phyloP scores from a whole-genome alignment of 1,140 invertebrate genomes.

The Procambarus virginalis region DNA sequence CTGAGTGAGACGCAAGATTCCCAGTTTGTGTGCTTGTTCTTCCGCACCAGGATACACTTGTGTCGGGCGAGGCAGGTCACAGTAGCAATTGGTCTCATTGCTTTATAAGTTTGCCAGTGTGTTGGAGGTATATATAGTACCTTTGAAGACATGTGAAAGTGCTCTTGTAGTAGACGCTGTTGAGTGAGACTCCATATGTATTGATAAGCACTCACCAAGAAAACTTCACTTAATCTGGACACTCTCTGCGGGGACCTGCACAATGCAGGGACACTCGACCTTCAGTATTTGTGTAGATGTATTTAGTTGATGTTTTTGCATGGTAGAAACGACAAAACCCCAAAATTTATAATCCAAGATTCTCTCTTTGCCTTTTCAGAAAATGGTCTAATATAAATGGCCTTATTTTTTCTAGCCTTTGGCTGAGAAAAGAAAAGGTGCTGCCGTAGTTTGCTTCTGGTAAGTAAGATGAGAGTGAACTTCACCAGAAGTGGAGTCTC shows the following conservation, averaged over 20 bases:
- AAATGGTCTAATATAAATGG: slow-evolving; percentile 68
- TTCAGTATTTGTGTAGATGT: slow-evolving; percentile 1
- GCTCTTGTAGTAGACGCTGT: background rate
- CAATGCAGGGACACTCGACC: background rate
- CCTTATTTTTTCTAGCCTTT: slow-evolving; percentile 65
- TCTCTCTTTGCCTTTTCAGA: slow-evolving; percentile 69
- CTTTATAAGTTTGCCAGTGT: background rate
- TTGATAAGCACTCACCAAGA: slow-evolving; percentile 8
- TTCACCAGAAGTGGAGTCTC: slow-evolving; percentile 48
- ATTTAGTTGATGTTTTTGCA: slow-evolving; percentile 1
- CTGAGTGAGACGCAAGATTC: background rate
- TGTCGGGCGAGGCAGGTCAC: background rate
- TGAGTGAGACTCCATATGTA: slow-evolving; percentile 32
- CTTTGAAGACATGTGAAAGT: background rate
- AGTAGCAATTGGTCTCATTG: background rate
- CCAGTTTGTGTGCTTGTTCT: background rate
- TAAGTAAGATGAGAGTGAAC: slow-evolving; percentile 19
- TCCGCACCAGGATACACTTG: background rate
- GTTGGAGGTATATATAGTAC: background rate
- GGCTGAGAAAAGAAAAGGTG: slow-evolving; percentile 57
- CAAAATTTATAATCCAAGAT: slow-evolving; percentile 56
- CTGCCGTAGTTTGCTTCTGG: slow-evolving; percentile 30
- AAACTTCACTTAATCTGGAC: slow-evolving; percentile 35
- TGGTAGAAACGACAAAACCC: background rate
- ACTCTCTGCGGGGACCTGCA: slow-evolving; percentile 7